phyloP scores from a whole-genome alignment of 2,888 invertebrate genomes.

The Drosophila maculinotata region DNA sequence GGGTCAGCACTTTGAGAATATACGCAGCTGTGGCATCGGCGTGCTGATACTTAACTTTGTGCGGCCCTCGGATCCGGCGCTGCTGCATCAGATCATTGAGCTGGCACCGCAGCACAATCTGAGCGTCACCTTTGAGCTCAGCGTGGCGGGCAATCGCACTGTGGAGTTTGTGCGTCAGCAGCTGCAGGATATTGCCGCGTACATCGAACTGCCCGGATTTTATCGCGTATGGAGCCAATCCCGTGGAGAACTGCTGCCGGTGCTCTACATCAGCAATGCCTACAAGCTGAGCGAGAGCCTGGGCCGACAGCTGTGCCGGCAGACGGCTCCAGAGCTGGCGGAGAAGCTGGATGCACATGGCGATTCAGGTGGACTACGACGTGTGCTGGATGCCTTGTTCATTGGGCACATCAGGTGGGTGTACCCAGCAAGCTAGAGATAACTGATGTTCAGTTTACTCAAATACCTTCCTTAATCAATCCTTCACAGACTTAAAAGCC shows the following conservation, averaged over 20 bases:
- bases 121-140: conserved; percentile 87
- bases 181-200: conserved; percentile 75
- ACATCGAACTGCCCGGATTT: conserved; percentile 74
- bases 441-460: neutral
- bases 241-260: conserved; percentile 85
- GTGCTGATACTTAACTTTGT: conserved; percentile 87
- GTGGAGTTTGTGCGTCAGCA: conserved; percentile 85
- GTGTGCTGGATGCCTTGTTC: conserved; percentile 87
- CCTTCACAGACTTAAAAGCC: conserved; percentile 82
- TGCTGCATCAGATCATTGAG: conserved; percentile 85
- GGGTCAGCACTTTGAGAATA: conserved; percentile 87
- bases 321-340: conserved; percentile 12
- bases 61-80: conserved; percentile 73
- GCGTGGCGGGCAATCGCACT: conserved; percentile 86
- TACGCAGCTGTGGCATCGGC: conserved; percentile 87
- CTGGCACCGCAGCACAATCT: conserved; percentile 85
- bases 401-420: conserved; percentile 86
- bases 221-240: conserved; percentile 83
- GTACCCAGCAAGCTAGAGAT: no score
- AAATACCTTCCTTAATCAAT: neutral
- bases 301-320: conserved; percentile 74
- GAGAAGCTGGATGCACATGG: conserved; percentile 4
- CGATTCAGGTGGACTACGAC: conserved; percentile 83
- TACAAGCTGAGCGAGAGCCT: conserved; percentile 86
- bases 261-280: conserved; percentile 89